Evolutionary conservation across 2,113 vertebrate genomes (phyloP).

Genomic region (Dascyllus trimaculatus): DNA sequence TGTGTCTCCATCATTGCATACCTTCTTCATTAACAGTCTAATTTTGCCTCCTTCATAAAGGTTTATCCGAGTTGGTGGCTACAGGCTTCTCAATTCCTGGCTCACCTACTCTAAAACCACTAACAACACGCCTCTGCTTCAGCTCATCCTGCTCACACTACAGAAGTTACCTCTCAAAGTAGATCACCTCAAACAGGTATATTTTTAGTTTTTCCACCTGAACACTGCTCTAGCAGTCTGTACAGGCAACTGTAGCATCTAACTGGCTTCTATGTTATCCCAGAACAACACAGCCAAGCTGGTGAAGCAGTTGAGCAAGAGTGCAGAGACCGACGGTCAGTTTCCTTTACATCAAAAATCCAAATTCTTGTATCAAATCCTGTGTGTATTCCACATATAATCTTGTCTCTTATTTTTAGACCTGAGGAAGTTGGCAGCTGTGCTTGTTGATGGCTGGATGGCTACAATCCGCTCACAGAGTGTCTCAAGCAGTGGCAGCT

Average conservation of each 20-base stretch:
- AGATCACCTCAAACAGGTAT: conserved; percentile 95
- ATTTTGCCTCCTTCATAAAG: conserved; percentile 65
- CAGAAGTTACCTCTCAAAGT: conserved; percentile 96
- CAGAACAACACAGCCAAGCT: conserved; percentile 98
- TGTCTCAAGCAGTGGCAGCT: conserved; percentile 79
- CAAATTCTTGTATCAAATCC: background rate
- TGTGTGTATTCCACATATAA: background rate
- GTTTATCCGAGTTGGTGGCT: conserved; percentile 93
- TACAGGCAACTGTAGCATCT: background rate
- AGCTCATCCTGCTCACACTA: conserved; percentile 93
- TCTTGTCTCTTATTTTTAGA: conserved; percentile 78
- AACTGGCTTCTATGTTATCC: background rate
- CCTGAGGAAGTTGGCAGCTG: conserved; percentile 90
- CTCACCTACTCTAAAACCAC: conserved; percentile 92
- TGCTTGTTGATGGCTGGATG: conserved; percentile 97
- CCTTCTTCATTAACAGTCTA: background rate
- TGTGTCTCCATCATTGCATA: too few relatives aligned
- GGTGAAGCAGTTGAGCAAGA: conserved; percentile 96
- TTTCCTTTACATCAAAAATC: background rate
- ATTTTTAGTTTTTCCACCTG: background rate
- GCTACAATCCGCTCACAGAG: conserved; percentile 95
- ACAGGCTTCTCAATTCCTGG: conserved; percentile 94
- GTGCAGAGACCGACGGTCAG: conserved; percentile 92
- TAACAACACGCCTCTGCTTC: conserved; percentile 91
- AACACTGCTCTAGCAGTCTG: background rate